Percentiles rank a stretch among this genome's conserved stretches.
Conservation (phyloP, 2,113 vertebrate species). For the Equus przewalskii region DNA sequence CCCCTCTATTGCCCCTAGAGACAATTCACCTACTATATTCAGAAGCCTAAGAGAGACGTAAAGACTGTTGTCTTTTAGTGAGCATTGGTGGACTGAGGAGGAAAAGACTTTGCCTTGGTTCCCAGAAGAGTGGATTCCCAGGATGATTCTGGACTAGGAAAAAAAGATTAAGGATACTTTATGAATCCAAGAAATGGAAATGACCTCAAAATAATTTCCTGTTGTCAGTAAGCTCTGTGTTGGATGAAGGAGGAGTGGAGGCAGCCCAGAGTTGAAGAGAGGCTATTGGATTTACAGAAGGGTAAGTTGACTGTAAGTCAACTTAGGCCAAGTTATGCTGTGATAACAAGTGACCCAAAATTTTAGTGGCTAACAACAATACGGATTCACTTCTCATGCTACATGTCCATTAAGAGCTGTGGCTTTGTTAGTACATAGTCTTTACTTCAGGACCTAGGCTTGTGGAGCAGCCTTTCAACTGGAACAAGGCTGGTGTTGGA, state of each 20-base stretch:
- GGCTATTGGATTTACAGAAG: background rate
- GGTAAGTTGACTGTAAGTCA: background rate
- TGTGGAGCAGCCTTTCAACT: background rate
- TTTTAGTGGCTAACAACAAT: background rate
- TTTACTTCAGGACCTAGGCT: background rate
- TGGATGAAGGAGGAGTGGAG: background rate
- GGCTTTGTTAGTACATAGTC: background rate
- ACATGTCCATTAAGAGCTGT: background rate
- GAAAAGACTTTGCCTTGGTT: background rate
- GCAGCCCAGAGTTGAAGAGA: background rate
- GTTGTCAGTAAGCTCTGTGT: background rate
- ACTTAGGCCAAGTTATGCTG: background rate
- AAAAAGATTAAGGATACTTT: background rate
- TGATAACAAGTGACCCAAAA: background rate
- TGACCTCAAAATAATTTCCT: background rate
- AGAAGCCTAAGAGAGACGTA: background rate
- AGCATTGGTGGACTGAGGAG: background rate
- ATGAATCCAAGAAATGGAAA: background rate
- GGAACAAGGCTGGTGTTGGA: background rate
- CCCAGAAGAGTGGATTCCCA: background rate
- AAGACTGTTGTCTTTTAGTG: background rate
- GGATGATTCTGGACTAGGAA: background rate
- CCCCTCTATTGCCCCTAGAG: too few relatives aligned
- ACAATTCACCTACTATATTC: background rate
- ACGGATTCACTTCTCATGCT: background rate